phyloP scores from a whole-genome alignment of 2,113 vertebrate genomes.

The Lepisosteus osseus region DNA sequence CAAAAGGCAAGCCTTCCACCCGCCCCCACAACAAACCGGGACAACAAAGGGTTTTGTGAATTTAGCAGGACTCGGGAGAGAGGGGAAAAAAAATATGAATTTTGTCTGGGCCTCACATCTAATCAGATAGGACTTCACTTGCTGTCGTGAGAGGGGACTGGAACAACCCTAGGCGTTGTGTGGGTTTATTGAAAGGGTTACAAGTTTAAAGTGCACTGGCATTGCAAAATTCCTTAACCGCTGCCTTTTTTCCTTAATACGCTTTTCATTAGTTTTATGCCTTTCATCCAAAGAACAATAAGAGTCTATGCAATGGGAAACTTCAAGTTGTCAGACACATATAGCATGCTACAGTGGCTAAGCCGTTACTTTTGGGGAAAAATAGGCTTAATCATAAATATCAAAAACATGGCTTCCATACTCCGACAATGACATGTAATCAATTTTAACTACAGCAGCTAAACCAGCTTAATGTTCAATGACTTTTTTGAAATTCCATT shows the following conservation, averaged over 20 bases:
- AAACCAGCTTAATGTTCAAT: too few relatives aligned
- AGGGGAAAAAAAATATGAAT: background rate
- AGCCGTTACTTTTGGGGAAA: too few relatives aligned
- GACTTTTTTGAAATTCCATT: too few relatives aligned
- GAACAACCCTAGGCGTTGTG: constrained; percentile 21
- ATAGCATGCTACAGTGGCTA: too few relatives aligned
- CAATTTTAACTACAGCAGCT: too few relatives aligned
- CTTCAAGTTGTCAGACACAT: too few relatives aligned
- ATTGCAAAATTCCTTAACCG: constrained; percentile 26
- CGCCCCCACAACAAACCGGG: constrained; percentile 25
- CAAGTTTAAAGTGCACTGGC: constrained; percentile 19
- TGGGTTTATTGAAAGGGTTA: constrained; percentile 25
- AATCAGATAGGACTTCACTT: constrained; percentile 36
- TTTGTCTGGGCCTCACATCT: constrained; percentile 42
- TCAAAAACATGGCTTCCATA: too few relatives aligned
- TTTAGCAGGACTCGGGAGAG: constrained; percentile 31
- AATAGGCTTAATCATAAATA: too few relatives aligned
- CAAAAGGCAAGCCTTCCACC: constrained; percentile 40
- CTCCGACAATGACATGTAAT: too few relatives aligned
- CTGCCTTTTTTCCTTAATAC: constrained; percentile 28
- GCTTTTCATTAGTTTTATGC: constrained; percentile 12
- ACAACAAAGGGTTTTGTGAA: constrained; percentile 41
- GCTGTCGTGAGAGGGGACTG: background rate
- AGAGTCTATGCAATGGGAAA: background rate
- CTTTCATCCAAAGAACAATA: background rate